Conservation (phyloP, 2,888 invertebrate species). For the Tachina lurida region DNA sequence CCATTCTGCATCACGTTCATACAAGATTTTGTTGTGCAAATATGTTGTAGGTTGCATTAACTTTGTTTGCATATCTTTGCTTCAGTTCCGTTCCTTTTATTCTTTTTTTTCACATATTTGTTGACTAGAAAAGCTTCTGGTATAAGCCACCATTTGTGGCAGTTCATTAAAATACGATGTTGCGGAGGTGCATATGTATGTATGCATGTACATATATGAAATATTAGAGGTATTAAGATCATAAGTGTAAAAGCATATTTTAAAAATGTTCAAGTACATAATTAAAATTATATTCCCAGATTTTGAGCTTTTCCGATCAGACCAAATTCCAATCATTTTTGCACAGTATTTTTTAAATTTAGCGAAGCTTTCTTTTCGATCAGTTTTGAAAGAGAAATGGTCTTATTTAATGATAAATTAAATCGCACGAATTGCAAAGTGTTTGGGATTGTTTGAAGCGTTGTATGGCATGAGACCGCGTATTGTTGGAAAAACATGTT, state of each 20-base stretch:
- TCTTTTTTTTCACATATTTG: slow-evolving; percentile 12
- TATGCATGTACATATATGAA: neutral
- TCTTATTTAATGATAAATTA: too few species aligned
- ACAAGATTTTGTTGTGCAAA: slow-evolving; percentile 24
- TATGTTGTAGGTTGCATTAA: neutral
- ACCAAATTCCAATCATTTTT: too few species aligned
- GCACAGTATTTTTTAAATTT: too few species aligned
- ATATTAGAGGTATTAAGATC: slow-evolving; percentile 27
- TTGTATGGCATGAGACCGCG: too few species aligned
- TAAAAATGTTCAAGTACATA: neutral
- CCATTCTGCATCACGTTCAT: neutral
- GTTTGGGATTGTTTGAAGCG: too few species aligned
- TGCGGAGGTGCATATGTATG: neutral
- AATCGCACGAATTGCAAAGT: too few species aligned
- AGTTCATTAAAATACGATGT: slow-evolving; percentile 55
- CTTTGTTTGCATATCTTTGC: slow-evolving; percentile 12
- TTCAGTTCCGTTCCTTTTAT: neutral
- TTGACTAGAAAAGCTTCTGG: slow-evolving; percentile 22
- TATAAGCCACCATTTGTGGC: slow-evolving; percentile 59
- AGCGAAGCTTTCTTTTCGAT: too few species aligned
- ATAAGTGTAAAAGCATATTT: neutral
- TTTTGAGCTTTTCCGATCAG: too few species aligned
- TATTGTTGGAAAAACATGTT: too few species aligned
- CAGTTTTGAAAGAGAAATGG: too few species aligned
- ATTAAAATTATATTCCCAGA: too few species aligned